Evolutionary conservation across 2,113 vertebrate species (phyloP).

Genomic region (Bothrops jararaca): DNA sequence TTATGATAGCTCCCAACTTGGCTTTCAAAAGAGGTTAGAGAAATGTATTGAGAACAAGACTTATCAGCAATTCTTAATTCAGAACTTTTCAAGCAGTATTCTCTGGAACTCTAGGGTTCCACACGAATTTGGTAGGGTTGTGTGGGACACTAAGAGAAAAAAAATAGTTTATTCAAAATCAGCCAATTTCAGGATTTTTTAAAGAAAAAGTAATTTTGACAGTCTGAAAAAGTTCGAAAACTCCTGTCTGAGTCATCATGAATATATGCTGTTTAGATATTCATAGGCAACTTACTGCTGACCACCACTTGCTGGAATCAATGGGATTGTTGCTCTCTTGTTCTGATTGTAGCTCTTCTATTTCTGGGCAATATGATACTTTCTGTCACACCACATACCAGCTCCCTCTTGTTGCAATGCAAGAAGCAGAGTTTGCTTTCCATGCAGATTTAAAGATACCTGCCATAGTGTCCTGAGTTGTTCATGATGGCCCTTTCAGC

Average conservation of each 20-base stretch:
- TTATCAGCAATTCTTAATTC: neutral
- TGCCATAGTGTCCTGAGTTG: neutral
- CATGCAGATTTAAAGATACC: neutral
- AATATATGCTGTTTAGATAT: neutral
- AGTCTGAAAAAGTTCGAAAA: neutral
- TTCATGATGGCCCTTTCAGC: neutral
- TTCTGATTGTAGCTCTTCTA: neutral
- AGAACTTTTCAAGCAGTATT: neutral
- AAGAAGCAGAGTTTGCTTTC: neutral
- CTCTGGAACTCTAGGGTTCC: neutral
- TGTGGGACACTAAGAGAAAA: neutral
- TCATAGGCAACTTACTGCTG: neutral
- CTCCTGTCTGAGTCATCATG: neutral
- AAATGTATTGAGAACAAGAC: neutral
- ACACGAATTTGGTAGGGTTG: neutral
- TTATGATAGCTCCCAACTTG: neutral
- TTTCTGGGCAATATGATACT: neutral
- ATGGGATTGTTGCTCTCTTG: neutral
- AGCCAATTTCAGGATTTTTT: neutral
- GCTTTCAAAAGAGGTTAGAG: neutral
- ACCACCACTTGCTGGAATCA: neutral
- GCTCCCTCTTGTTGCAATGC: neutral
- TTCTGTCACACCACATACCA: neutral
- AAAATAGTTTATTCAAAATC: neutral
- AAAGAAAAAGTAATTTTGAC: neutral